Evolutionary conservation across 1,140 invertebrate species (phyloP), one percentile per base, ranked within the genome.

Genomic region (Leptopilina clavipes): DNA sequence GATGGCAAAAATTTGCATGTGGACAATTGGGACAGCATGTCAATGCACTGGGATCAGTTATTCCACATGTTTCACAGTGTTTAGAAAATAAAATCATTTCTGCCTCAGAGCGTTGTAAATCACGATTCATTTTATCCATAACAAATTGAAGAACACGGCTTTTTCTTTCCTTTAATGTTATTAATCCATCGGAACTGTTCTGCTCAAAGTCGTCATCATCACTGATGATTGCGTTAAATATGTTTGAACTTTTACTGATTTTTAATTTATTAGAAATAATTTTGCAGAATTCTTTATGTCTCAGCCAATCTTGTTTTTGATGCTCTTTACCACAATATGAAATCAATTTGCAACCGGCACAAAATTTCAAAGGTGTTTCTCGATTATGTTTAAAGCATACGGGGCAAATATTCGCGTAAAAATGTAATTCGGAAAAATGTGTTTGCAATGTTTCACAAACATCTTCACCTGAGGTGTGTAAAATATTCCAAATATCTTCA

Each of bases 331-430:
- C 2, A 25, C 56, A 65, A 22, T 65, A 65, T 14, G 56, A 65
- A 31, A 65, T 31, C 56, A 65, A 25, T 31, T 31, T 65, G 12
- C 56, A 65, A 14, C 56, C 56, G 3, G 19, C 3, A 31, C 56
- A 65, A 25, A 65, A 0, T 31, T 65, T 65, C 10, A 59, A 18
- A 22, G 6, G 54, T 12, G 56, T 22, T 7, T 65, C 56, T 25
- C 56, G 19, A 14, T 65, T 31, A 14, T 65, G 56, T 5, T 10
- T 25, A n/a, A 65, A 12, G 22, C 56, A 65, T 12, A 65, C 56
- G 3, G 11, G 56, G 22, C 56, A 65, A 65, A 65, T 19, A 14
- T 65, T 65, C 22, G 56, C 19, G 22, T 65, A 65, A 25, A 65
- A 65, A 12, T 65, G 2, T 2, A 12, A 14, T 14, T 25, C 11